Evolutionary conservation across 92 coral and sea anemone genomes (phyloP), one percentile per base, ranked within the genome.

Genomic region (Paramuricea clavata): DNA sequence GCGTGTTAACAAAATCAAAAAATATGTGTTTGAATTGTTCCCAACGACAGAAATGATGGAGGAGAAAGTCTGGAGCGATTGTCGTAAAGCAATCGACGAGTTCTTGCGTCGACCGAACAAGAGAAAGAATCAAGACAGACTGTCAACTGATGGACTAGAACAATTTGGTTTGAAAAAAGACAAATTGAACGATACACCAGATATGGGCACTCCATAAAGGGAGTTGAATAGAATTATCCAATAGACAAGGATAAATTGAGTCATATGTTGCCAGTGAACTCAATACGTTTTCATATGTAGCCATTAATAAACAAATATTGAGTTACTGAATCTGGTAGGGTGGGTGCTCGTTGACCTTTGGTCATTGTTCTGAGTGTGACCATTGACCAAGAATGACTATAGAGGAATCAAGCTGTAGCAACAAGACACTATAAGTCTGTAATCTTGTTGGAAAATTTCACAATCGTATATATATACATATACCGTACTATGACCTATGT

Each of bases 11-110:
- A 78, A 78, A 16, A 78, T 78, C 49, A 47, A 70, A 27, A 78
- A 78, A 78, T 78, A 78, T 22, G 83, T 78, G 13, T 78, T 78
- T 16, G 83, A 78, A 17, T 35, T 78, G 39, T 78, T 78, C 17
- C 83, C 83, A 0, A 78, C 83, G 6, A 49, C 83, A 1, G 83
- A 56, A 23, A 39, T 78, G 47, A 62, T 49, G 25, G 83, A 78
- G 39, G 83, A 78, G 30, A 78, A 78, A 23, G 83, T 78, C 5
- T 78, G 83, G 83, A 35, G 69, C 16, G 83, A 78, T 35, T 78
- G 83, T 56, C 83, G 83, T 9, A 78, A 78, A 42, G 83, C 83
- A 5, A 78, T 78, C 27, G 83, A 78, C 23, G 83, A 78, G 52
- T 78, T 54, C n/a, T 57, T 78, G 32, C 69, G 83, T 3, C 83